Evolutionary conservation across 2,888 invertebrate species (phyloP).

Genomic region (Andrena minutula): DNA sequence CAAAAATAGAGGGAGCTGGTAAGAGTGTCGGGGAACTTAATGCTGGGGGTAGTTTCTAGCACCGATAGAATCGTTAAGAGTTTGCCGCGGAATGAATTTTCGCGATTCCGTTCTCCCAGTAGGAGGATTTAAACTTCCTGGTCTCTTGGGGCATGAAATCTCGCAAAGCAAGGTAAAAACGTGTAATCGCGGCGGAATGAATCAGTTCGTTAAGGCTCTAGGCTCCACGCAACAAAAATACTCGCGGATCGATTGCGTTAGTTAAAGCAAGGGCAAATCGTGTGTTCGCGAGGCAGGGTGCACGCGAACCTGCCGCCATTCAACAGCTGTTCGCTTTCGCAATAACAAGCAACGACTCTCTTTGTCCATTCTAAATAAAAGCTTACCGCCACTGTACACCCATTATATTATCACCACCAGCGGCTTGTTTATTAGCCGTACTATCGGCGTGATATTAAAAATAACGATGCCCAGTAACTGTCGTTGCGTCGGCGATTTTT

Average conservation of each 20-base stretch:
- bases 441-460: conserved; percentile 26
- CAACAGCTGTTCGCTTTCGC: neutral
- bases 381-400: neutral
- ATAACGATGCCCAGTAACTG: conserved; percentile 28
- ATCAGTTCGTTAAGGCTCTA: conserved; percentile 22
- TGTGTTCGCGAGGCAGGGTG: neutral
- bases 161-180: neutral
- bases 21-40: conserved; percentile 1
- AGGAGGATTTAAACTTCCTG: neutral
- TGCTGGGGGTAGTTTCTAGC: neutral
- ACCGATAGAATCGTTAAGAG: neutral
- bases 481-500: conserved; percentile 34
- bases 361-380: neutral
- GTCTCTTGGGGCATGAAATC: neutral
- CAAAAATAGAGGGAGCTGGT: too few relatives aligned
- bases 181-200: conserved; percentile 7
- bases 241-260: conserved; percentile 38
- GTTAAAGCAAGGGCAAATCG: conserved; percentile 35
- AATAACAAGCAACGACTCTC: neutral
- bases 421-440: conserved; percentile 24
- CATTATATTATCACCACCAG: conserved; percentile 29
- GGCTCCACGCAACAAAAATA: conserved; percentile 25
- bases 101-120: neutral
- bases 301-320: conserved; percentile 21
- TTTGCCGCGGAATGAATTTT: neutral